Evolutionary conservation across 1,140 invertebrate species (phyloP).

Genomic region (Aphaenogaster rudis): DNA sequence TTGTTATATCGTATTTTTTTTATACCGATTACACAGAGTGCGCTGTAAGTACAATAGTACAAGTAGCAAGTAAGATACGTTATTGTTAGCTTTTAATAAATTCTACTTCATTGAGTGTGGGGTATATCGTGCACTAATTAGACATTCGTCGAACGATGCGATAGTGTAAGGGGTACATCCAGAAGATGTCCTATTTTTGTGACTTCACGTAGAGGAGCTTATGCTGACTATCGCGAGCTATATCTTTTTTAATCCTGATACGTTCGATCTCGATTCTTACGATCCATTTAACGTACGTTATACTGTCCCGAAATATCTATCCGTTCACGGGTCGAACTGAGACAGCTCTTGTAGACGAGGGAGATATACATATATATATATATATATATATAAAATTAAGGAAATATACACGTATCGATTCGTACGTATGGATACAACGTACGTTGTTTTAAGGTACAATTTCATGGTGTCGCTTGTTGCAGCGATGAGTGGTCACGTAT

Average conservation of each 20-base stretch:
- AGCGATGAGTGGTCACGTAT: too few species aligned
- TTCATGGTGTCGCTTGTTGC: too few species aligned
- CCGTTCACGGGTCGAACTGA: neutral
- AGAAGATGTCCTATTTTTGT: neutral
- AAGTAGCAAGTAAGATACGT: constrained; percentile 15
- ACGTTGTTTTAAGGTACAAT: neutral
- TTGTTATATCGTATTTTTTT: constrained; percentile 35
- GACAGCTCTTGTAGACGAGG: neutral
- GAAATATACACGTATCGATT: constrained; percentile 19
- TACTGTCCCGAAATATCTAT: neutral
- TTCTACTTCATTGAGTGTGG: neutral
- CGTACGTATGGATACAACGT: neutral
- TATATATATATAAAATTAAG: neutral
- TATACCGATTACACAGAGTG: constrained; percentile 1
- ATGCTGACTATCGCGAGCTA: neutral
- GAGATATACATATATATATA: neutral
- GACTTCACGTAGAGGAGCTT: neutral
- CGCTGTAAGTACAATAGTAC: constrained; percentile 26
- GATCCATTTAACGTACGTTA: neutral
- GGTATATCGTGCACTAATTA: neutral
- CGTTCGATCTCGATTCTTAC: neutral
- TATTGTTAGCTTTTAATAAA: constrained; percentile 28
- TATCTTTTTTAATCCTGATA: neutral
- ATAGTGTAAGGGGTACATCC: neutral
- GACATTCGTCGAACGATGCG: neutral